Evolutionary conservation across 2,113 vertebrate genomes (phyloP).

Genomic region (Toxotes jaculatrix): DNA sequence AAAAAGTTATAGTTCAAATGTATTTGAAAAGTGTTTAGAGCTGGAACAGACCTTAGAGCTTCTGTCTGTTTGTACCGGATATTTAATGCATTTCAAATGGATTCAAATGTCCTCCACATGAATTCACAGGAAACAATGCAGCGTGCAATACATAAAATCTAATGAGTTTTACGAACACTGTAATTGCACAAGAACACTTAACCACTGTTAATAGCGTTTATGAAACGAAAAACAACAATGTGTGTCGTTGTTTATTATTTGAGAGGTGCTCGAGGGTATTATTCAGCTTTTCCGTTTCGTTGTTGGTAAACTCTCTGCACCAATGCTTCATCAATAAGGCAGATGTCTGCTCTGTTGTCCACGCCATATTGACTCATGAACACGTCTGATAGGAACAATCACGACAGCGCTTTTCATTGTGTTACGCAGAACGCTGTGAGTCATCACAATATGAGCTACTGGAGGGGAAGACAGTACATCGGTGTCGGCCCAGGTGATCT

Average conservation of each 20-base stretch:
- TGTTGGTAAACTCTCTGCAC: background rate
- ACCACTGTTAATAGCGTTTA: too few species aligned
- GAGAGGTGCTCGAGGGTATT: too few species aligned
- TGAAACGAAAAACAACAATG: background rate
- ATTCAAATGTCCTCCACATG: background rate
- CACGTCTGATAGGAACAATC: background rate
- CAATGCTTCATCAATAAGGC: background rate
- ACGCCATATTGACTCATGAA: background rate
- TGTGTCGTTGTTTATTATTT: too few species aligned
- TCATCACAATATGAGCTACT: conserved; percentile 92
- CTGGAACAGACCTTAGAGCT: background rate
- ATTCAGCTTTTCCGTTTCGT: too few species aligned
- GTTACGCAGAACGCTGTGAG: conserved; percentile 87
- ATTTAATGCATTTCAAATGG: background rate
- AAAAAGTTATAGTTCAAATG: too few species aligned
- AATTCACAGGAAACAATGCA: background rate
- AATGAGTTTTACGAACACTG: too few species aligned
- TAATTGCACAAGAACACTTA: too few species aligned
- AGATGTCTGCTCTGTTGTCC: background rate
- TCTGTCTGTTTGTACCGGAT: background rate
- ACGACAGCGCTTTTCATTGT: conserved; percentile 12
- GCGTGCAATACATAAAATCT: too few species aligned
- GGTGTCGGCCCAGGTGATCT: conserved; percentile 92
- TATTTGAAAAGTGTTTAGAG: too few species aligned
- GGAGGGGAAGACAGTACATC: conserved; percentile 91